Conservation (phyloP, 2,888 invertebrate genomes). For the Choreutis nemorana region DNA sequence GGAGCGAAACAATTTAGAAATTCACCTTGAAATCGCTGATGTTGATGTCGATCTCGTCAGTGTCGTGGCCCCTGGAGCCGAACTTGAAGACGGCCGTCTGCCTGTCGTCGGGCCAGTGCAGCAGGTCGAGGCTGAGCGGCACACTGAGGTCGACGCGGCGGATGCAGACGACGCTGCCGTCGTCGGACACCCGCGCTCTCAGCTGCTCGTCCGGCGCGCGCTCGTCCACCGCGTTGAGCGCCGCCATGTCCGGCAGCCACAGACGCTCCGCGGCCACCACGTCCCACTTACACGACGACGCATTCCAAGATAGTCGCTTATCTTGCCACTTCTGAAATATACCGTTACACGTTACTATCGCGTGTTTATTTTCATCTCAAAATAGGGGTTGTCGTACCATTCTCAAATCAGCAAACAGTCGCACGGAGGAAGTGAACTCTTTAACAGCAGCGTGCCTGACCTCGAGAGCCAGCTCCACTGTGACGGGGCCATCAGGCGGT, state of each 20-base stretch:
- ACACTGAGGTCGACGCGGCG: slow-evolving; percentile 30
- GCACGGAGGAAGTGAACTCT: slow-evolving; percentile 68
- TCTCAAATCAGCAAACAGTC: slow-evolving; percentile 45
- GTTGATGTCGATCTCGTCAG: slow-evolving; percentile 60
- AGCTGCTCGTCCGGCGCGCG: slow-evolving; percentile 70
- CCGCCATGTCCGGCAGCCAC: slow-evolving; percentile 80
- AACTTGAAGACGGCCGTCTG: slow-evolving; percentile 74
- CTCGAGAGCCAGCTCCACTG: slow-evolving; percentile 62
- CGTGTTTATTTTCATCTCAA: too few species aligned
- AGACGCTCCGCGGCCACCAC: slow-evolving; percentile 73
- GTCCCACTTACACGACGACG: slow-evolving; percentile 68
- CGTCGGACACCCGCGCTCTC: slow-evolving; percentile 71
- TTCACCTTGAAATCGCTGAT: slow-evolving; percentile 24
- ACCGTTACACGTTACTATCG: too few species aligned
- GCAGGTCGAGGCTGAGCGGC: slow-evolving; percentile 46
- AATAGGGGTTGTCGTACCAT: too few species aligned
- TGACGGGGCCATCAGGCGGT: slow-evolving; percentile 29
- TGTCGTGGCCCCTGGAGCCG: slow-evolving; percentile 76
- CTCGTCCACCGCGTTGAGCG: slow-evolving; percentile 75
- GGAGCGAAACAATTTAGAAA: background rate
- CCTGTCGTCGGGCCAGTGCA: slow-evolving; percentile 78
- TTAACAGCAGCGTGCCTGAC: slow-evolving; percentile 72
- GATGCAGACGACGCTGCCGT: slow-evolving; percentile 62
- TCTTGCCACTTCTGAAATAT: slow-evolving; percentile 75
- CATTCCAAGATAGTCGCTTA: slow-evolving; percentile 77